phyloP scores from a whole-genome alignment of 2,888 invertebrate genomes.

The Andrena trimmerana region DNA sequence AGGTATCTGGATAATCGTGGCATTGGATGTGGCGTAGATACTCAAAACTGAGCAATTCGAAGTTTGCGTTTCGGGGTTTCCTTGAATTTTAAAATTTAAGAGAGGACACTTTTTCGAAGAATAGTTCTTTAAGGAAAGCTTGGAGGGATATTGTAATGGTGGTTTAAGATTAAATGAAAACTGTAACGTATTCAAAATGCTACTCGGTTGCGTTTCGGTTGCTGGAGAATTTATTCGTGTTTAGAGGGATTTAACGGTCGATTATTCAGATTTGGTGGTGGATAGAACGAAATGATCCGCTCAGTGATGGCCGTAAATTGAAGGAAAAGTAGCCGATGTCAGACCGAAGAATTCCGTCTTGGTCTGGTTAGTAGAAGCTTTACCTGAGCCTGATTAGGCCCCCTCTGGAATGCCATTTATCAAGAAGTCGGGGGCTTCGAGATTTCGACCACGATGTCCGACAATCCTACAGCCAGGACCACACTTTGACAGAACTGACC shows the following conservation, averaged over 20 bases:
- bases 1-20: too few species aligned
- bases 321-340: conserved; percentile 39
- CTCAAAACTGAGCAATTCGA: too few species aligned
- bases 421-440: conserved; percentile 44
- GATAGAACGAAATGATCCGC: conserved; percentile 30
- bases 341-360: conserved; percentile 47
- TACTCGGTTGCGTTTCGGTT: neutral
- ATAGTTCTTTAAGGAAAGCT: neutral
- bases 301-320: conserved; percentile 53
- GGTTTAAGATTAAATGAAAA: neutral
- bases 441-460: conserved; percentile 34
- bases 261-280: conserved; percentile 5
- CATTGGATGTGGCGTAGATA: too few species aligned
- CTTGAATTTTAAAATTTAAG: neutral
- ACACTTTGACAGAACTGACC: conserved; percentile 46
- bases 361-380: conserved; percentile 32
- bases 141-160: neutral
- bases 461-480: conserved; percentile 21
- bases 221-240: neutral
- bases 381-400: conserved; percentile 70
- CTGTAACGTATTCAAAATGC: neutral
- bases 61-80: too few species aligned
- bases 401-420: conserved; percentile 74
- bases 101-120: neutral
- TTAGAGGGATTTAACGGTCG: neutral